A percentile compares a stretch with the other conserved stretches of the same genome.
Evolutionary conservation across 1,140 invertebrate species (phyloP).

Genomic region (Drosophila ficusphila): DNA sequence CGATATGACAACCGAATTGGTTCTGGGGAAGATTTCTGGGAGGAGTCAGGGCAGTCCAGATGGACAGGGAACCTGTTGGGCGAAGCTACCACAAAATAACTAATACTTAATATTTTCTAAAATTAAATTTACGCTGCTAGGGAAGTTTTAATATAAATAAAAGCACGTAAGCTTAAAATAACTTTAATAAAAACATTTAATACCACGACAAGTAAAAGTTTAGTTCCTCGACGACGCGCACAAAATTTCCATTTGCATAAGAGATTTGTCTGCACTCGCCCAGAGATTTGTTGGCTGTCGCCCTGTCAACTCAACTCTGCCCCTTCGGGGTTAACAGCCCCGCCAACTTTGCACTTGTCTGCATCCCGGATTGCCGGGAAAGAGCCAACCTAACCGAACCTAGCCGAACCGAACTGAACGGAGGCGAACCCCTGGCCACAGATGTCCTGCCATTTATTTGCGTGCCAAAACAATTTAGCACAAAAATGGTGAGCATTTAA

Average conservation of each 20-base stretch:
- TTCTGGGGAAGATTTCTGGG: slow-evolving; percentile 19
- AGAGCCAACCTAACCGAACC: neutral
- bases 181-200: neutral
- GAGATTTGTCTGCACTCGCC: slow-evolving; percentile 64
- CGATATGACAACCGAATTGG: slow-evolving; percentile 41
- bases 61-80: slow-evolving; percentile 11
- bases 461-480: slow-evolving; percentile 83
- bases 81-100: neutral
- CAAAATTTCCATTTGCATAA: slow-evolving; percentile 42
- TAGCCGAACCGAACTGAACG: slow-evolving; percentile 4
- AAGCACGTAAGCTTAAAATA: neutral
- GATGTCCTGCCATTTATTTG: slow-evolving; percentile 77
- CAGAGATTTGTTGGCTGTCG: slow-evolving; percentile 76
- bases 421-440: slow-evolving; percentile 42
- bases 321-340: slow-evolving; percentile 64
- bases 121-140: too few relatives aligned
- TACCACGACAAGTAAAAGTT: slow-evolving; percentile 6
- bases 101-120: too few relatives aligned
- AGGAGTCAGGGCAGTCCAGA: neutral
- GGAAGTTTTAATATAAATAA: too few relatives aligned
- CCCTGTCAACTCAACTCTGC: slow-evolving; percentile 35
- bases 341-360: slow-evolving; percentile 59
- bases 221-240: neutral
- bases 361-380: slow-evolving; percentile 1
- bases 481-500: slow-evolving; percentile 79